Conservation (phyloP, 37 sponge, comb jelly and placozoan species). For the Hexactinellida sp. region DNA sequence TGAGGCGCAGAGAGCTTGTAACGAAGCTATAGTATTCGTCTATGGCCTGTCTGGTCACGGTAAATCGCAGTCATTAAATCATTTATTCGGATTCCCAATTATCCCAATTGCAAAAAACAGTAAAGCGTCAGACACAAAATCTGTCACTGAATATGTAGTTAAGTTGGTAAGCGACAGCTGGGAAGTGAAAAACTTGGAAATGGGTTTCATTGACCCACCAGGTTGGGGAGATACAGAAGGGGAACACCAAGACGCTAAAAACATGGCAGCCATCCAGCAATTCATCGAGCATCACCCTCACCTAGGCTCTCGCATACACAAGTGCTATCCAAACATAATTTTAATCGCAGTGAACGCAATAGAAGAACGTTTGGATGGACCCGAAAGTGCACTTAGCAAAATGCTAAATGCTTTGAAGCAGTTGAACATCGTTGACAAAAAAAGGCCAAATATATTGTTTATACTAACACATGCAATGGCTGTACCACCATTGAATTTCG, state of each 20-base stretch:
- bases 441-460: background rate
- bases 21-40: background rate
- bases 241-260: background rate
- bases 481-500: background rate
- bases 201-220: background rate
- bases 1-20: background rate
- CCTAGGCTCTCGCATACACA: background rate
- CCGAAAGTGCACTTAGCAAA: background rate
- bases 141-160: background rate
- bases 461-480: background rate
- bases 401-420: background rate
- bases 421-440: background rate
- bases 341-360: background rate
- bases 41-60: constrained; percentile 2
- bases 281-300: background rate
- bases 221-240: background rate
- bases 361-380: background rate
- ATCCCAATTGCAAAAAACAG: background rate
- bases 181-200: background rate
- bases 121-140: constrained; percentile 3
- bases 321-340: background rate
- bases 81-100: background rate
- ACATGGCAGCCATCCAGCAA: background rate
- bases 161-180: background rate
- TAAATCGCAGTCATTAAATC: constrained; percentile 8